phyloP scores from a whole-genome alignment of 2,113 vertebrate species.

The Cololabis saira region DNA sequence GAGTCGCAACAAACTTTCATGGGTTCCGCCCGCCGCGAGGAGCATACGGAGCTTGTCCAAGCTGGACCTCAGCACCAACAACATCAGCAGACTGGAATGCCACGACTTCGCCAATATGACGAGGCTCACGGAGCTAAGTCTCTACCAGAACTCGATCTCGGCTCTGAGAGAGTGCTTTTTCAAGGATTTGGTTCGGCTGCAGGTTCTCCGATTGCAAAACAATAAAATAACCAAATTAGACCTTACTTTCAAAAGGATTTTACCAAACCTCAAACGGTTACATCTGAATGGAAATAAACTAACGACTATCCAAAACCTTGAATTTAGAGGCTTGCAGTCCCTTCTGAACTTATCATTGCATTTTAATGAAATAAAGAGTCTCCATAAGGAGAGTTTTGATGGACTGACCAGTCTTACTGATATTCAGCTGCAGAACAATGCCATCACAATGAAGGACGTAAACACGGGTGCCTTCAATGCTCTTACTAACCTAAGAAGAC shows the following conservation, averaged over 20 bases:
- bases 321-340: constrained; percentile 47
- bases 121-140: constrained; percentile 53
- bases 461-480: constrained; percentile 27
- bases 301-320: neutral
- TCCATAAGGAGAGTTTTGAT: constrained; percentile 57
- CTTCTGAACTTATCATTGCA: constrained; percentile 64
- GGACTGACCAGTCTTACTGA: constrained; percentile 58
- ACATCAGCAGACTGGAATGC: constrained; percentile 56
- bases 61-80: constrained; percentile 75
- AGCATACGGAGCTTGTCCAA: constrained; percentile 49
- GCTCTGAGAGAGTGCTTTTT: constrained; percentile 63
- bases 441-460: constrained; percentile 18
- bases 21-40: constrained; percentile 45
- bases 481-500: constrained; percentile 59
- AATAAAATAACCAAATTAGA: constrained; percentile 59
- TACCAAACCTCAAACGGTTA: constrained; percentile 64
- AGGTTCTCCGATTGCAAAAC: constrained; percentile 61
- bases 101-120: constrained; percentile 67
- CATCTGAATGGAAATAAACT: constrained; percentile 68
- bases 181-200: constrained; percentile 55
- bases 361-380: constrained; percentile 58
- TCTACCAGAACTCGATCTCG: constrained; percentile 67
- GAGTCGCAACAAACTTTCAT: constrained; percentile 49
- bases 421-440: constrained; percentile 59
- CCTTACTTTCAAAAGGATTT: constrained; percentile 48